These are phyloP conservation scores for Oplegnathus fasciatus DNA, from an alignment of 2,113 vertebrate genomes.

Conservation along the genomic window DNA sequence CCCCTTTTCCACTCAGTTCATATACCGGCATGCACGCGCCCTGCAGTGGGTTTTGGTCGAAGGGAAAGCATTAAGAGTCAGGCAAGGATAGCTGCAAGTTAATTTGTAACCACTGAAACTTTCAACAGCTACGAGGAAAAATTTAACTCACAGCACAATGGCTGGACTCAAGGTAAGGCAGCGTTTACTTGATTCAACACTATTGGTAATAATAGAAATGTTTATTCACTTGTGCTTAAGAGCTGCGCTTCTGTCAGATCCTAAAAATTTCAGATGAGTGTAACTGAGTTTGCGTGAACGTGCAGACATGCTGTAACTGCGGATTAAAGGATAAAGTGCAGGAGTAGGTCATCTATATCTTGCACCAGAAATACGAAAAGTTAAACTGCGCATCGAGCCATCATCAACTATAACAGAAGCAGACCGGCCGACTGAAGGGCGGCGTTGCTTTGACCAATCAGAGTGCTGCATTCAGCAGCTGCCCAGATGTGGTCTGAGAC, in stretches of 20 bases:
- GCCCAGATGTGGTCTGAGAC: conserved; percentile 78
- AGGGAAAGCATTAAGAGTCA: conserved; percentile 1
- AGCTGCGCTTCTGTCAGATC: not conserved
- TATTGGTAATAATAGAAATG: not conserved
- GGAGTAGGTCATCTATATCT: not conserved
- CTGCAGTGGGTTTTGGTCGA: conserved; percentile 37
- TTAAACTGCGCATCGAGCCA: not conserved
- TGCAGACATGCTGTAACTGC: not conserved
- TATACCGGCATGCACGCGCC: conserved; percentile 14
- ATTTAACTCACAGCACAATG: conserved; percentile 78
- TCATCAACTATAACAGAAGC: not conserved
- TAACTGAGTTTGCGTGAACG: not conserved
- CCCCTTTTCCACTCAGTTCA: conserved; percentile 40
- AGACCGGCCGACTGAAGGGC: conserved; percentile 48
- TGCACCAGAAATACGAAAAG: not conserved
- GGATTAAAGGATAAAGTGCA: not conserved
- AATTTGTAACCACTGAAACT: conserved; percentile 28
- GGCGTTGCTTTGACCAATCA: conserved; percentile 85
- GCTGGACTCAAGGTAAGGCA: conserved; percentile 89
- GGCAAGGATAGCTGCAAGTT: conserved; percentile 17
- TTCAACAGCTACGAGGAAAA: conserved; percentile 1
- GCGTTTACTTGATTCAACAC: not conserved
- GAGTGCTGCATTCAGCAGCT: conserved; percentile 76
- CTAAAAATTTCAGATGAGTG: not conserved
- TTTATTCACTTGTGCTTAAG: not conserved